Evolutionary conservation across 1,140 invertebrate genomes (phyloP).

Genomic region (Bradynema listronoti): DNA sequence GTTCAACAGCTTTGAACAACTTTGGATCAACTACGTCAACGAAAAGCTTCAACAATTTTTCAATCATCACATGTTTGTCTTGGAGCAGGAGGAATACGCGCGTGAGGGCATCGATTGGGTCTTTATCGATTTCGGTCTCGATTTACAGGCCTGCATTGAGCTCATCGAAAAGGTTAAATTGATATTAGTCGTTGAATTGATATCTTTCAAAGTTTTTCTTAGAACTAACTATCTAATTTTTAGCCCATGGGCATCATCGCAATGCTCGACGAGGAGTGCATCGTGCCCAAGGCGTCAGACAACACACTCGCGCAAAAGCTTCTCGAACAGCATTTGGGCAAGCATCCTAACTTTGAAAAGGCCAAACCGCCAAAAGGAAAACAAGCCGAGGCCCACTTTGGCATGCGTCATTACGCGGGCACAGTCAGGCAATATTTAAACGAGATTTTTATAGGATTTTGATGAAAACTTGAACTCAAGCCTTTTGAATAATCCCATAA

Average conservation of each 20-base stretch:
- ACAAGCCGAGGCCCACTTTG: constrained; percentile 88
- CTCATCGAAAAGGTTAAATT: constrained; percentile 92
- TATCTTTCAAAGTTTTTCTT: too few species aligned
- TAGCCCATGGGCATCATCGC: constrained; percentile 99
- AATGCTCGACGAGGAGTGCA: constrained; percentile 99
- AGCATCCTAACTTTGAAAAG: constrained; percentile 87
- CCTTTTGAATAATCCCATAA: neutral
- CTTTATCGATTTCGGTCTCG: constrained; percentile 99
- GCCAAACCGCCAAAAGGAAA: constrained; percentile 92
- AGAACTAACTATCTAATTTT: constrained; percentile 8
- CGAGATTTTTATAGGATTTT: neutral
- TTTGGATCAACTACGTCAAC: constrained; percentile 99
- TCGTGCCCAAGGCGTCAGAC: constrained; percentile 99
- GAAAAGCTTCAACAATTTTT: constrained; percentile 78
- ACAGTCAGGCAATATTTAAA: too few species aligned
- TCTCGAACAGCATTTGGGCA: constrained; percentile 96
- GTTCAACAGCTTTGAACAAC: constrained; percentile 95
- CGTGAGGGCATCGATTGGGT: constrained; percentile 95
- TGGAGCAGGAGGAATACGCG: constrained; percentile 99
- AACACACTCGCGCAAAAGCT: constrained; percentile 94
- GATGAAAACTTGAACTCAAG: constrained; percentile 11
- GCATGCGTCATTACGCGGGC: constrained; percentile 96
- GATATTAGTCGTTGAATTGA: too few species aligned
- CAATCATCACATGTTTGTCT: constrained; percentile 99
- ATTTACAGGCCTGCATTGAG: constrained; percentile 94